A percentile compares a stretch with the other conserved stretches of the same genome.
These are phyloP conservation scores for Macroteleia sp. DNA, from an alignment of 2,888 invertebrate species.

Conservation along the genomic window DNA sequence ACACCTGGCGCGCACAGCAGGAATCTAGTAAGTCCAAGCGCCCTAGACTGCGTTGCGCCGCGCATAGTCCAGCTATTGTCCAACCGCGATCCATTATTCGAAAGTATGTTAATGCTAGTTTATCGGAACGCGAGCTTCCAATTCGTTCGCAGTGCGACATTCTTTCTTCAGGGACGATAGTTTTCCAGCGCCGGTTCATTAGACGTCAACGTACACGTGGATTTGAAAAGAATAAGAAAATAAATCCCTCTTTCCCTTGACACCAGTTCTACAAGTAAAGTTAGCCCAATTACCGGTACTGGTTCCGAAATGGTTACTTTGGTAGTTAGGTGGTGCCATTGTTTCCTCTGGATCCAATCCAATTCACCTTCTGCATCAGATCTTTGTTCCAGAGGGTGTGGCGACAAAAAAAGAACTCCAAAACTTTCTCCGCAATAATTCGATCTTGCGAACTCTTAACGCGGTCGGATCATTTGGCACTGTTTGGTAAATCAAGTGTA, in stretches of 20 bases:
- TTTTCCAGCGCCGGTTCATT: constrained; percentile 21
- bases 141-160: constrained; percentile 5
- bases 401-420: too few species aligned
- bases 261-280: neutral
- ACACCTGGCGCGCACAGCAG: constrained; percentile 76
- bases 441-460: constrained; percentile 51
- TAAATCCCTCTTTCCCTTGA: neutral
- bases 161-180: neutral
- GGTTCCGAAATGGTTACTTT: constrained; percentile 13
- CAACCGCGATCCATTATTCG: constrained; percentile 48
- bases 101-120: constrained; percentile 49
- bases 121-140: constrained; percentile 15
- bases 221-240: neutral
- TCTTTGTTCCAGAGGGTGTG: constrained; percentile 44
- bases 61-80: constrained; percentile 52
- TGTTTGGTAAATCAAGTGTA: constrained; percentile 70
- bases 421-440: constrained; percentile 73
- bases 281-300: constrained; percentile 21
- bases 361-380: constrained; percentile 48
- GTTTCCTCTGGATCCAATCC: constrained; percentile 44
- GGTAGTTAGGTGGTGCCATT: constrained; percentile 22
- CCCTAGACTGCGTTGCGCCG: constrained; percentile 81
- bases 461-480: constrained; percentile 59
- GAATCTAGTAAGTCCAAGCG: constrained; percentile 67
- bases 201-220: constrained; percentile 10